Evolutionary conservation across 1,140 invertebrate species (phyloP), one percentile per base, ranked within the genome.

Genomic region (Hyles euphorbiae): DNA sequence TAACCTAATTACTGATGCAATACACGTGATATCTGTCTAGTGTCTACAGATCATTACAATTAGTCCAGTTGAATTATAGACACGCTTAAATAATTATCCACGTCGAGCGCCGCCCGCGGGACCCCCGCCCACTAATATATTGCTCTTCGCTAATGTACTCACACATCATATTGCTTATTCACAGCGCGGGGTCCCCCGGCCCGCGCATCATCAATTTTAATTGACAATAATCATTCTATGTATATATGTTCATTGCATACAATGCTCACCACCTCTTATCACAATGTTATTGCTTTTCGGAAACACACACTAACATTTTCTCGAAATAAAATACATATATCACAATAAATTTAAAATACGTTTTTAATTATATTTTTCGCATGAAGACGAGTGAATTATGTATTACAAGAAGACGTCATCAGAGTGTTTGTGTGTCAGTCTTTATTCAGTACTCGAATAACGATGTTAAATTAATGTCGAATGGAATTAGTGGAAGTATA

Each of bases 211-310:
- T 51, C 53, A 56, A 63, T 58, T 56, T 67, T 65, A 87, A 87
- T 87, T 87, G 84, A 87, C 84, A 84, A 77, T 76, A 71, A 75
- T 73, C 59, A 72, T 70, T 70, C 56, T 70, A 81, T 60, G 79
- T 70, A 64, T 70, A 70, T 67, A 55, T 56, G 62, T 72, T 64
- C 70, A 70, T 66, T 70, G 64, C 76, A 72, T 74, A 83, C 74
- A 79, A 74, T 76, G 74, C 70, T 79, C 77, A 72, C 68, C 64
- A 72, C 73, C 78, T 84, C 67, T 70, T 88, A 88, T 88, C 85
- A 88, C 85, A 88, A 83, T 72, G 70, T 88, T 88, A 88, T 88
- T 88, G 85, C 85, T 88, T 85, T 81, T 78, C 74, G 76, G 78
- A 85, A 75, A 87, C 76, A 81, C 66, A 63, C 76, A 77, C 54